These are phyloP conservation scores for Thaumetopoea pityocampa DNA, from an alignment of 1,140 invertebrate species.

Conservation along the genomic window DNA sequence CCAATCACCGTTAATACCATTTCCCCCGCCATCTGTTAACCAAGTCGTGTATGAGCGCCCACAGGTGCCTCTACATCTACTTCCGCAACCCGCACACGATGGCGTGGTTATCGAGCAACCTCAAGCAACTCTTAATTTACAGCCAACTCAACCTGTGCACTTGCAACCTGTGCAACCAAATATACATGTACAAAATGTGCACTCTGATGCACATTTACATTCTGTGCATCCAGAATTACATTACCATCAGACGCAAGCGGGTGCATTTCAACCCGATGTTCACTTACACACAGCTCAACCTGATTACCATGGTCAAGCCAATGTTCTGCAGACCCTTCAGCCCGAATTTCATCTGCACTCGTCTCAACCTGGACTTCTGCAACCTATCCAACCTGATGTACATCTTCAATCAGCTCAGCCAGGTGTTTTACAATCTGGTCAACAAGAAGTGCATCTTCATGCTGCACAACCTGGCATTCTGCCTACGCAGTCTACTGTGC, in stretches of 20 bases:
- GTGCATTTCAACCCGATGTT: constrained; percentile 12
- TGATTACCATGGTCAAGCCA: not conserved
- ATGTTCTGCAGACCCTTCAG: too few relatives aligned
- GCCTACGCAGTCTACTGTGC: too few relatives aligned
- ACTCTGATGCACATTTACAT: constrained; percentile 13
- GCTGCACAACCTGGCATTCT: constrained; percentile 2
- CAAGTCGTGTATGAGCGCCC: constrained; percentile 39
- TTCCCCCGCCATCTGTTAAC: constrained; percentile 24
- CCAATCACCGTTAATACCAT: constrained; percentile 39
- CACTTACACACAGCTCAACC: not conserved
- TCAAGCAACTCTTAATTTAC: constrained; percentile 28
- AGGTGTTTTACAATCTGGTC: not conserved
- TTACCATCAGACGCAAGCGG: constrained; percentile 4
- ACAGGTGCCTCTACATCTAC: constrained; percentile 38
- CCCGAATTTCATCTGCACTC: too few relatives aligned
- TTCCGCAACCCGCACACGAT: constrained; percentile 36
- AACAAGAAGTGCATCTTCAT: constrained; percentile 3
- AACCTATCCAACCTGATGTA: constrained; percentile 11
- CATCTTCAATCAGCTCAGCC: constrained; percentile 16
- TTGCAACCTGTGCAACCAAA: constrained; percentile 18
- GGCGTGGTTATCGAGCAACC: constrained; percentile 29
- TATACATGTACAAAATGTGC: constrained; percentile 17
- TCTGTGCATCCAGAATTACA: constrained; percentile 11
- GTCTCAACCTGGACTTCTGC: constrained; percentile 7
- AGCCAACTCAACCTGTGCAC: constrained; percentile 32